Conservation (phyloP, 2,113 vertebrate species). For the Trematomus loennbergii region DNA sequence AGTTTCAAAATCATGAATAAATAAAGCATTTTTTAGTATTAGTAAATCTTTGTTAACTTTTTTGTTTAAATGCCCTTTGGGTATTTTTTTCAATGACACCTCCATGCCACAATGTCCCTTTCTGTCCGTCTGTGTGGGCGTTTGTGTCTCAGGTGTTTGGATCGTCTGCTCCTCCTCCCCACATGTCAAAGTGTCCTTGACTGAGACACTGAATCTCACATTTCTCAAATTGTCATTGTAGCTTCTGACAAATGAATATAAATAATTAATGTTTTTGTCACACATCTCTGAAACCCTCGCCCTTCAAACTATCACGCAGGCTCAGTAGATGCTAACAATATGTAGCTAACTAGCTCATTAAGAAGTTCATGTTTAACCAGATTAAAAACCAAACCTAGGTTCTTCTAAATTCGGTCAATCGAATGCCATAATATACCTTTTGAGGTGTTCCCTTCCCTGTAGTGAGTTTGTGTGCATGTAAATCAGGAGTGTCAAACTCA, state of each 20-base stretch:
- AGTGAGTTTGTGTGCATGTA: too few species aligned
- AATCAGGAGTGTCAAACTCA: too few species aligned
- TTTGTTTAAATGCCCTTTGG: not conserved
- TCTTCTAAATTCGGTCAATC: too few species aligned
- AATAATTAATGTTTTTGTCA: not conserved
- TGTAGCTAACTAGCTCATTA: not conserved
- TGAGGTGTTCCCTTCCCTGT: too few species aligned
- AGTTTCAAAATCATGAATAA: too few species aligned
- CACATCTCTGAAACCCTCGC: not conserved
- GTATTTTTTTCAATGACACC: not conserved
- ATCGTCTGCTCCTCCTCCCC: slow-evolving; percentile 24
- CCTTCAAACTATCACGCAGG: not conserved
- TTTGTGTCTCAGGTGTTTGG: not conserved
- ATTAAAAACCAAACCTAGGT: too few species aligned
- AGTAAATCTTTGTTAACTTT: too few species aligned
- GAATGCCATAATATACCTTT: too few species aligned
- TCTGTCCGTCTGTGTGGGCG: not conserved
- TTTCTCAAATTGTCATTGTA: not conserved
- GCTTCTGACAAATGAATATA: not conserved
- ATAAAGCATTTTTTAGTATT: too few species aligned
- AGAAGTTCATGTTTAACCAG: too few species aligned
- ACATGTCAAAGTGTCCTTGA: slow-evolving; percentile 31
- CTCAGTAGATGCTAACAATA: not conserved
- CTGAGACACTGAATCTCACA: slow-evolving; percentile 4
- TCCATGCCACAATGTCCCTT: not conserved